phyloP scores from a whole-genome alignment of 2,113 vertebrate species.

The Apaloderma vittatum region DNA sequence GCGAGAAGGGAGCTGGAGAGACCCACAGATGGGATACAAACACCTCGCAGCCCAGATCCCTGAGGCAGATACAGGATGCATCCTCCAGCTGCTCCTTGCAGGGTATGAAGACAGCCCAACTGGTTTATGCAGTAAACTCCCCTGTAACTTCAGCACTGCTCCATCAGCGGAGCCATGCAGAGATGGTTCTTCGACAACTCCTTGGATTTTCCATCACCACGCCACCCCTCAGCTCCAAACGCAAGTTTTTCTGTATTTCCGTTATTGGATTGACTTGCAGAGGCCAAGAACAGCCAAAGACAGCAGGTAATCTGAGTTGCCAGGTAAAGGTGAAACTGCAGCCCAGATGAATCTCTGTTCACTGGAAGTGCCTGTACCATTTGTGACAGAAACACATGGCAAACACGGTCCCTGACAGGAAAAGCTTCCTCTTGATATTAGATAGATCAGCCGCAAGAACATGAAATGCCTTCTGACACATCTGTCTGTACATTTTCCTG shows the following conservation, averaged over 20 bases:
- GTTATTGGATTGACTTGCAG: neutral
- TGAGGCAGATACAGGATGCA: neutral
- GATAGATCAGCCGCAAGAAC: neutral
- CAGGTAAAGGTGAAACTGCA: neutral
- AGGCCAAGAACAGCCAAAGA: neutral
- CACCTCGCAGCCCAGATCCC: neutral
- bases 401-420: neutral
- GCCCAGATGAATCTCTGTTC: neutral
- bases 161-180: neutral
- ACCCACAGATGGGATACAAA: neutral
- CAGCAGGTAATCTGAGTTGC: accelerated
- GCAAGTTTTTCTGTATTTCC: neutral
- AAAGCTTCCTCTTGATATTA: neutral
- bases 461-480: neutral
- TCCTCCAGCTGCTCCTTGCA: neutral
- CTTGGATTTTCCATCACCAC: neutral
- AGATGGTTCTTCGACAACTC: neutral
- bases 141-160: neutral
- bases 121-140: neutral
- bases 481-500: neutral
- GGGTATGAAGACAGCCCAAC: neutral
- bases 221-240: neutral
- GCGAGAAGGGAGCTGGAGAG: neutral
- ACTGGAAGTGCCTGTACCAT: neutral
- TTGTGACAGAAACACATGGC: accelerated